These are phyloP conservation scores for Drosophila fungiperda DNA, from an alignment of 2,888 invertebrate genomes.

Conservation along the genomic window DNA sequence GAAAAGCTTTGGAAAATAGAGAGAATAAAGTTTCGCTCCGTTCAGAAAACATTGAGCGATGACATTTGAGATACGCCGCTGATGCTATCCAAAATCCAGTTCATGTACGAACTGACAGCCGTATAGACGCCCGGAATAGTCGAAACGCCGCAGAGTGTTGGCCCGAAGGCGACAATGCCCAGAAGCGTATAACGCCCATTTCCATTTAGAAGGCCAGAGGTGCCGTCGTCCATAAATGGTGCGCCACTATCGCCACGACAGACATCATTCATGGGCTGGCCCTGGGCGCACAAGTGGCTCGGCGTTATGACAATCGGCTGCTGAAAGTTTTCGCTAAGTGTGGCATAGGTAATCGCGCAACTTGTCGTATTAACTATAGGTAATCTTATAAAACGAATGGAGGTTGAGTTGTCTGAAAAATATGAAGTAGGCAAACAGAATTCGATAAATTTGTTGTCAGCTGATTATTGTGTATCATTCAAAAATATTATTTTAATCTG, in stretches of 20 bases:
- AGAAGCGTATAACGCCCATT: constrained; percentile 74
- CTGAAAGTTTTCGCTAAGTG: constrained; percentile 84
- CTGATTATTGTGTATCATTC: constrained; percentile 6
- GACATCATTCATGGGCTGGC: constrained; percentile 84
- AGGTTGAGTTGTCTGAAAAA: constrained; percentile 47
- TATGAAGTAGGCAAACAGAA: constrained; percentile 11
- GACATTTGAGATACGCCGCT: constrained; percentile 6
- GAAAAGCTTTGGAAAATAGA: constrained; percentile 54
- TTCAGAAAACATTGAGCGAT: constrained; percentile 1
- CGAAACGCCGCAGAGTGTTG: constrained; percentile 82
- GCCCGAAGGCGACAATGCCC: constrained; percentile 84
- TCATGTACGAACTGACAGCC: constrained; percentile 83
- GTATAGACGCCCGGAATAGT: constrained; percentile 85
- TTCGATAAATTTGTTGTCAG: neutral
- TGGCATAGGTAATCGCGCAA: constrained; percentile 84
- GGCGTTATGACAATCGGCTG: constrained; percentile 84
- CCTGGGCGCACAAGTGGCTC: constrained; percentile 84
- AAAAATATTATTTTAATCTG: constrained; percentile 9
- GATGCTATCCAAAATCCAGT: constrained; percentile 83
- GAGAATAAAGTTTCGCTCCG: constrained; percentile 7
- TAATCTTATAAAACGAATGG: constrained; percentile 85
- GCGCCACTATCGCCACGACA: constrained; percentile 85
- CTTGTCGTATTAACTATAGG: constrained; percentile 85
- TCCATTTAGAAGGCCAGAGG: constrained; percentile 60
- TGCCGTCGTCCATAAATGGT: constrained; percentile 83